Evolutionary conservation across 2,113 vertebrate species (phyloP).

Genomic region (Vulpes lagopus): DNA sequence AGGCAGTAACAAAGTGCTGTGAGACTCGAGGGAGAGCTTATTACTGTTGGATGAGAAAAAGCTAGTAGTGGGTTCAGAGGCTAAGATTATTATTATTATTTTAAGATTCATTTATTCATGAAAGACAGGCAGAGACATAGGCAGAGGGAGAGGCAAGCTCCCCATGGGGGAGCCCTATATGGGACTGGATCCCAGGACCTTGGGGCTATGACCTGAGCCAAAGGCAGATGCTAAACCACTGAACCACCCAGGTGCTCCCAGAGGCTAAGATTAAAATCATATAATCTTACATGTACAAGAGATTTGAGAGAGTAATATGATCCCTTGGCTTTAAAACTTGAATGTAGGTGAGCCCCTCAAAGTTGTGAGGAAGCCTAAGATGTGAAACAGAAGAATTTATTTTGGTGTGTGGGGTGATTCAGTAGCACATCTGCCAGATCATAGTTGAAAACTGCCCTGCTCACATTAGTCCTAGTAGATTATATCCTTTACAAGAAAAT

Average conservation of each 20-base stretch:
- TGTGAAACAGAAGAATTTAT: slow-evolving; percentile 5
- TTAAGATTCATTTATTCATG: too few relatives aligned
- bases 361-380: not conserved
- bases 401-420: not conserved
- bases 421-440: not conserved
- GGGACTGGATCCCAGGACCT: too few relatives aligned
- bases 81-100: not conserved
- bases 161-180: too few relatives aligned
- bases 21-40: not conserved
- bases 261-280: slow-evolving; percentile 36
- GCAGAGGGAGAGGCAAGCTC: too few relatives aligned
- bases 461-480: not conserved
- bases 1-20: not conserved
- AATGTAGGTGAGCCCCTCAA: not conserved
- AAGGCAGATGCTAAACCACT: too few relatives aligned
- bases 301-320: not conserved
- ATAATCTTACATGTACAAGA: not conserved
- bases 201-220: too few relatives aligned
- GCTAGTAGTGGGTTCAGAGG: slow-evolving; percentile 33
- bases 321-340: not conserved
- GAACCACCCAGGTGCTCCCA: not conserved
- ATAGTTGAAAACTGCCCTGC: not conserved
- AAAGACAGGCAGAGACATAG: too few relatives aligned
- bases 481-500: slow-evolving; percentile 35
- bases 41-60: not conserved